Conservation (phyloP, 2,113 vertebrate species). For the Aptenodytes forsteri region DNA sequence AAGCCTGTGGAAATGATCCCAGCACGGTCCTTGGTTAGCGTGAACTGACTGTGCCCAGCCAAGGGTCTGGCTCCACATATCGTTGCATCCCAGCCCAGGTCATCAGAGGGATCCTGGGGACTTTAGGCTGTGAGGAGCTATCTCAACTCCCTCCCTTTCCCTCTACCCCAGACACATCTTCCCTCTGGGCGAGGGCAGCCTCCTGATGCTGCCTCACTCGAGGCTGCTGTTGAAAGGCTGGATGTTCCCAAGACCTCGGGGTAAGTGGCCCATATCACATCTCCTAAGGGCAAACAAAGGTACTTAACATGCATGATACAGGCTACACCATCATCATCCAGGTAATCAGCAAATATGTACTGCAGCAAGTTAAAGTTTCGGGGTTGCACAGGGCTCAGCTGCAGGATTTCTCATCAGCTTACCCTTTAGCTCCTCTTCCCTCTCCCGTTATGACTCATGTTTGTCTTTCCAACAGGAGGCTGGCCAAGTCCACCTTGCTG, state of each 20-base stretch:
- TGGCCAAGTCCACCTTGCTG: slow-evolving; percentile 96
- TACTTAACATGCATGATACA: not conserved
- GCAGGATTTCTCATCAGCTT: not conserved
- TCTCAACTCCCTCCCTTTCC: not conserved
- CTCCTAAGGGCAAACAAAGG: not conserved
- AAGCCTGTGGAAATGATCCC: not conserved
- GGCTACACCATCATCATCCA: not conserved
- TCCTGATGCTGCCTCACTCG: not conserved
- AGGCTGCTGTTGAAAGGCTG: not conserved
- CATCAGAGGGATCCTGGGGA: not conserved
- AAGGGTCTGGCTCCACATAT: not conserved
- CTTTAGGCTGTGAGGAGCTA: not conserved
- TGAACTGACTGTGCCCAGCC: not conserved
- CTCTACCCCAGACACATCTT: not conserved
- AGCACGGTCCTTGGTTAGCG: not conserved
- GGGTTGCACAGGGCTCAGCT: not conserved
- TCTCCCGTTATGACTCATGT: not conserved
- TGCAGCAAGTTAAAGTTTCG: not conserved
- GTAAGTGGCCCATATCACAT: not conserved
- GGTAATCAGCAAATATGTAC: not conserved
- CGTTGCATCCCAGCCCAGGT: not conserved
- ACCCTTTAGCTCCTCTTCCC: not conserved
- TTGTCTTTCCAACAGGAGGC: slow-evolving; percentile 80
- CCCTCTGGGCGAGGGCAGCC: not conserved
- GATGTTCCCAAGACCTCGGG: not conserved